Base-by-base conservation (phyloP, 1,140 invertebrate species). In the Steinernema feltiae region DNA sequence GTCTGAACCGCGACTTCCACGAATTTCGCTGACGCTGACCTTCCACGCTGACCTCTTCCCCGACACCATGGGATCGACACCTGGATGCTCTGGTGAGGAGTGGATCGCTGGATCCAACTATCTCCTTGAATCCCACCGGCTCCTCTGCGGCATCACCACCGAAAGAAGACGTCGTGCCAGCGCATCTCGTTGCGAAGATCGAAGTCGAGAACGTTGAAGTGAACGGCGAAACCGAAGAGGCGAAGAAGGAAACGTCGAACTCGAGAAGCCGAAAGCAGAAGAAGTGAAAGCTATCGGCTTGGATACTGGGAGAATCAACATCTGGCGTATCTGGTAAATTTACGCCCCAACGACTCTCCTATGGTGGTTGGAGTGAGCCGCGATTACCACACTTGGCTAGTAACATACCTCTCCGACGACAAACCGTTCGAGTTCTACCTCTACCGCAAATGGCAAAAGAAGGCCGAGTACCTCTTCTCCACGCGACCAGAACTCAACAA, bases 371-470 rank as follows among this genome's bases (percentile, higher is more conserved):
- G 53, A 15, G 53, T 63, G 2, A 63, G 53, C 24, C 12, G 53
- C 7, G 53, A 63, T 27, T 63, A 15, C 24, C 74, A 85, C n/a
- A 81, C 83, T 12, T 85, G 84, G 85, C 76, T 85, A 3, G 82
- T 85, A 18, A 85, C 84, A 7, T 85, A 83, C 75, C 73, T 78
- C 41, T 84, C 83, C 32, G 85, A 86, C 63, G 79, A 85, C 69
- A 80, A 86, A 41, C 84, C 84, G 3, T 83, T 84, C 75, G 84
- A 85, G 71, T 84, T 77, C 17, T 84, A 74, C 48, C 63, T 85
- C 15, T 85, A 84, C 76, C 53, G 72, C 24, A 63, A 78, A 29
- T 77, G 78, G 35, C 71, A 82, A 46, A 84, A 85, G 73, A 74
- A 81, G 48, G 82, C 85, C 32, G 83, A 86, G 72, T 82, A 83